Base-by-base conservation (phyloP, 2,888 invertebrate species). In the Noctuana brunneofusca region DNA sequence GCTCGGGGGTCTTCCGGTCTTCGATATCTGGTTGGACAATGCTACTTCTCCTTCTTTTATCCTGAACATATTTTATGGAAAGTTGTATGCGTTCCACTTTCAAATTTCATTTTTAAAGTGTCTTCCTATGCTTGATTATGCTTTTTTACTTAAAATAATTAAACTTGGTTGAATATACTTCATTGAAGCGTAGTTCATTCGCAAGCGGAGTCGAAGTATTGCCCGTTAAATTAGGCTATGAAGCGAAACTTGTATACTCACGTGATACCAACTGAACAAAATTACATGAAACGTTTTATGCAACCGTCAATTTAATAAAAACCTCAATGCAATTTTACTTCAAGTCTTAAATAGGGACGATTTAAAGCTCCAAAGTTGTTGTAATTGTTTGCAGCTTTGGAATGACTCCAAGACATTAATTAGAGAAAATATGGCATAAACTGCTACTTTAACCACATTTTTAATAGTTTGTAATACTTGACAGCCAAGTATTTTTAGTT, bases 381-480 rank as follows among this genome's bases (percentile, higher is more conserved):
- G 24, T 41, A 50, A 52, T 41, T 41, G 16, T 18, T 2, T 27
- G n/a, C 18, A 30, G 18, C 27, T 41, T 58, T 58, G 58, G 50
- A 58, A 58, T 18, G 9, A 9, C 41, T 52, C 50, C 58, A 58
- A 52, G 18, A 41, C 27, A 41, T 52, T 58, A 41, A 52, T 58
- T 58, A 52, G 58, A 41, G 35, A 14, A 20, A n/a, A 30, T 41
- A 18, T 58, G 38, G 41, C 27, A 58, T 50, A 41, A 41, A 27
- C 41, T 41, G 24, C 58, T n/a, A 38, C 32, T 11, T 11, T 2
- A 41, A 32, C 14, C 30, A 11, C 24, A 18, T 4, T 18, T 43
- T 18, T 9, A 43, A 43, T 43, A 43, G 18, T 43, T 41, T 41
- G 14, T 8, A 16, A 41, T 5, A 35, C n/a, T n/a, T 35, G 0